Evolutionary conservation across 2,113 vertebrate genomes (phyloP).

Genomic region (Oncorhynchus mykiss): DNA sequence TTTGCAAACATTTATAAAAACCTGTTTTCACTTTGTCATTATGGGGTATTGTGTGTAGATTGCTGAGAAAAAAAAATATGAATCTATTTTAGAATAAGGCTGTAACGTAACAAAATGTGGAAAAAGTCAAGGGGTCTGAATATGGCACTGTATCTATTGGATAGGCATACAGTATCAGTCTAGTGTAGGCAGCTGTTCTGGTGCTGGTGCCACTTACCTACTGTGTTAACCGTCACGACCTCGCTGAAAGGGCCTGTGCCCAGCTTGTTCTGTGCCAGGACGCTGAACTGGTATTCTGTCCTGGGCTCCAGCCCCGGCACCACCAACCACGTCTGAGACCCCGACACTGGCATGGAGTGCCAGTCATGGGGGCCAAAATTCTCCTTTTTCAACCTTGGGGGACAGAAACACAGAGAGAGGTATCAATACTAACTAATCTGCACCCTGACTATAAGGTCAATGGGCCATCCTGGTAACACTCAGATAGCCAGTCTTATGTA

Average conservation of each 20-base stretch:
- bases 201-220: constrained; percentile 78
- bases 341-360: constrained; percentile 91
- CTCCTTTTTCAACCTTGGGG: constrained; percentile 89
- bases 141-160: too few relatives aligned
- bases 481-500: background rate
- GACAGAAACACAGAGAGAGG: constrained; percentile 30
- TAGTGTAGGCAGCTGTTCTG: background rate
- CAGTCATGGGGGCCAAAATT: constrained; percentile 97
- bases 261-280: constrained; percentile 98
- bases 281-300: constrained; percentile 98
- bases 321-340: constrained; percentile 87
- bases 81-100: too few relatives aligned
- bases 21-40: too few relatives aligned
- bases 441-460: background rate
- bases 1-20: too few relatives aligned
- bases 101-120: too few relatives aligned
- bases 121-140: too few relatives aligned
- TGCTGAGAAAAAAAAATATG: too few relatives aligned
- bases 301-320: constrained; percentile 92
- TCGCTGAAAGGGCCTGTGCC: constrained; percentile 98
- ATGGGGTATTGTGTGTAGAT: too few relatives aligned
- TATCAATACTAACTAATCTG: background rate
- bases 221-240: constrained; percentile 98
- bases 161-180: constrained; percentile 16
- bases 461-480: background rate